Percentiles rank a stretch among this genome's conserved stretches.
phyloP scores from a whole-genome alignment of 2,113 vertebrate genomes.

The Corythaixoides concolor region DNA sequence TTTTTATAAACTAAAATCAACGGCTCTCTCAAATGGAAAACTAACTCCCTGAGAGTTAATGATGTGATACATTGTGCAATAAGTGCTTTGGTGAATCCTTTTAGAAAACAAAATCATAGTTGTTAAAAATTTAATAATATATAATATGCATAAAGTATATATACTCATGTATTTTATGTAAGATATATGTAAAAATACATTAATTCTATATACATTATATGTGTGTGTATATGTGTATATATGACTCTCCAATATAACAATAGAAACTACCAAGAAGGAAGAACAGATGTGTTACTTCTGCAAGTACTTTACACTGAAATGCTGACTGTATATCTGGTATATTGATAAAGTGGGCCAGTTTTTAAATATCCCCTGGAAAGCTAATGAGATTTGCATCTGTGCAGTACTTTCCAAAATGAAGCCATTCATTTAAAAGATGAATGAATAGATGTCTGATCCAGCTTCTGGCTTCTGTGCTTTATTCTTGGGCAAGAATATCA shows the following conservation, averaged over 20 bases:
- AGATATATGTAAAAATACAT: not conserved
- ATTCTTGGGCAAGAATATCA: not conserved
- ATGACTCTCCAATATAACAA: not conserved
- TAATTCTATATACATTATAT: not conserved
- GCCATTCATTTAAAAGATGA: not conserved
- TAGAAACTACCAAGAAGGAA: not conserved
- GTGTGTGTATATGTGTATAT: accelerated
- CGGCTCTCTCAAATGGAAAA: not conserved
- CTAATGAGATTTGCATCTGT: not conserved
- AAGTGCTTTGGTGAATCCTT: not conserved
- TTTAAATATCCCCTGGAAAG: not conserved
- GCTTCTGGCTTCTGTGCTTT: not conserved
- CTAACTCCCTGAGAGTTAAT: not conserved
- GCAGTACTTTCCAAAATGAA: not conserved
- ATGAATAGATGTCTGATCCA: not conserved
- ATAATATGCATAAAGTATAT: not conserved
- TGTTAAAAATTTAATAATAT: not conserved
- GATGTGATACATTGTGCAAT: accelerated
- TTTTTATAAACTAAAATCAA: not conserved
- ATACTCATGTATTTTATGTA: not conserved
- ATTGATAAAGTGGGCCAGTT: not conserved
- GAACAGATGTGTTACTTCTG: not conserved
- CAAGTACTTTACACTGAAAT: not conserved
- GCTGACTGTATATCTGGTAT: not conserved
- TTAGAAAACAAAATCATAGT: not conserved